Evolutionary conservation across 2,113 vertebrate genomes (phyloP).

Genomic region (Cyprinodon brontotheroides): DNA sequence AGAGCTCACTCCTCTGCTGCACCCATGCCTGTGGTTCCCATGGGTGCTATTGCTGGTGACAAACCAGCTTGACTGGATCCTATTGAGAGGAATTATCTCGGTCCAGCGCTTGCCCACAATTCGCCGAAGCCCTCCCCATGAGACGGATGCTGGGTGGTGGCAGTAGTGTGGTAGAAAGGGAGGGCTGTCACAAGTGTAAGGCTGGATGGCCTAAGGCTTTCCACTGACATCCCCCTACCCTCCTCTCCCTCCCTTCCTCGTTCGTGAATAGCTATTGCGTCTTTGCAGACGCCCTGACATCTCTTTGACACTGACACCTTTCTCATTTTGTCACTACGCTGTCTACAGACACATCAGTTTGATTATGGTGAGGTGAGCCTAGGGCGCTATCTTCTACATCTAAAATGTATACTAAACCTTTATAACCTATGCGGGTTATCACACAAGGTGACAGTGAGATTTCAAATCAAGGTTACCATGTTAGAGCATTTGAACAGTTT

Average conservation of each 20-base stretch:
- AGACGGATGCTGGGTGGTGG: constrained; percentile 63
- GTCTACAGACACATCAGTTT: constrained; percentile 32
- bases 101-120: constrained; percentile 70
- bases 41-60: constrained; percentile 64
- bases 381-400: not conserved
- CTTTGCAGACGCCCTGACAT: constrained; percentile 33
- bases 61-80: constrained; percentile 60
- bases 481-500: constrained; percentile 68
- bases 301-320: constrained; percentile 66
- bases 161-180: constrained; percentile 24
- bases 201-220: constrained; percentile 44
- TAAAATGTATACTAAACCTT: constrained; percentile 17
- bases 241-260: constrained; percentile 7
- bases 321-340: constrained; percentile 42
- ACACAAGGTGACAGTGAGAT: constrained; percentile 49
- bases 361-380: constrained; percentile 43
- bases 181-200: constrained; percentile 36
- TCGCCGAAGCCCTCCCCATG: constrained; percentile 35
- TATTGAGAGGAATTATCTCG: constrained; percentile 71
- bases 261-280: constrained; percentile 50
- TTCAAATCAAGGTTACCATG: constrained; percentile 70
- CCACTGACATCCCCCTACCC: constrained; percentile 4
- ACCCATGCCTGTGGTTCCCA: constrained; percentile 58
- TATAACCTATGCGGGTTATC: constrained; percentile 22
- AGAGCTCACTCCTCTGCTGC: constrained; percentile 7